Conservation (phyloP, 2,113 vertebrate genomes). For the Bostrychus sinensis region DNA sequence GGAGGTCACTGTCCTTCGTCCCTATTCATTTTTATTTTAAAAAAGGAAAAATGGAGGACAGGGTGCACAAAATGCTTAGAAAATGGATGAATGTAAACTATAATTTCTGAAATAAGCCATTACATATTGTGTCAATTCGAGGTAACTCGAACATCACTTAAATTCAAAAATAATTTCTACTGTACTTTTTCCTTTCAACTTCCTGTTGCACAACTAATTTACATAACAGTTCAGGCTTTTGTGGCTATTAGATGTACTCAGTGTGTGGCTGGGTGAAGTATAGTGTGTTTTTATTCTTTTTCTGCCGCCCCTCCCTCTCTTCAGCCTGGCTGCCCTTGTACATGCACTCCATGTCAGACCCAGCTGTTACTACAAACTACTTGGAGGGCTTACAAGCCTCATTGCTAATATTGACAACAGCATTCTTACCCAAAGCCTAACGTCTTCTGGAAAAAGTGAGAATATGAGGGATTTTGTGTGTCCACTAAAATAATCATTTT, state of each 20-base stretch:
- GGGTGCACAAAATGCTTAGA: slow-evolving; percentile 18
- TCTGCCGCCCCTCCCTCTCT: slow-evolving; percentile 60
- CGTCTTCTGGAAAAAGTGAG: slow-evolving; percentile 63
- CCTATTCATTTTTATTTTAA: slow-evolving; percentile 3
- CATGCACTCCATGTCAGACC: slow-evolving; percentile 84
- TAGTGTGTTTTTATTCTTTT: slow-evolving; percentile 51
- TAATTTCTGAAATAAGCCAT: slow-evolving; percentile 6
- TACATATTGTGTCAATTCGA: not conserved
- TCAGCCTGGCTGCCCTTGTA: slow-evolving; percentile 78
- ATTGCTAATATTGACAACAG: slow-evolving; percentile 80
- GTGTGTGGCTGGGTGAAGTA: slow-evolving; percentile 50
- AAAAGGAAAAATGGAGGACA: slow-evolving; percentile 12
- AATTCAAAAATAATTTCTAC: slow-evolving; percentile 4
- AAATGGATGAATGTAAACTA: slow-evolving; percentile 28
- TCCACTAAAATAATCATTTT: slow-evolving; percentile 46
- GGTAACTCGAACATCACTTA: slow-evolving; percentile 9
- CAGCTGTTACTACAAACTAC: slow-evolving; percentile 86
- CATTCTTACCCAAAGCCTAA: slow-evolving; percentile 74
- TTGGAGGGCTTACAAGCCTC: slow-evolving; percentile 80
- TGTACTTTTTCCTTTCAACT: slow-evolving; percentile 3
- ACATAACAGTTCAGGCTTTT: slow-evolving; percentile 10
- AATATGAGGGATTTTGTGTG: slow-evolving; percentile 57
- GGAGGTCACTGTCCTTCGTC: slow-evolving; percentile 15
- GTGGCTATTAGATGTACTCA: slow-evolving; percentile 20
- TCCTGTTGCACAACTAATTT: slow-evolving; percentile 28